Evolutionary conservation across 2,797 vertebrate species (phyloP).

Genomic region (Iguana delicatissima): DNA sequence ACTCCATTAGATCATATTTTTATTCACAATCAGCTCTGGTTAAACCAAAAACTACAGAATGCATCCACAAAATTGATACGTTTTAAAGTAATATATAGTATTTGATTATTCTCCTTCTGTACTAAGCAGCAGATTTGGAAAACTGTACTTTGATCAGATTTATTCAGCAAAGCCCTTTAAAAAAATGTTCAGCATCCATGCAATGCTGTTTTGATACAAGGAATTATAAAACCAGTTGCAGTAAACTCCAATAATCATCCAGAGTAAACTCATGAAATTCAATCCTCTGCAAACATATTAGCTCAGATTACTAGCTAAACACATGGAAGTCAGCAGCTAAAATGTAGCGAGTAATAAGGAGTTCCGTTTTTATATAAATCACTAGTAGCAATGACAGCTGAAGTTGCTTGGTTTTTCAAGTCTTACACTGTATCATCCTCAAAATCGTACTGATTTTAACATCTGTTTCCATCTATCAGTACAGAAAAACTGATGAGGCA

Average conservation of each 20-base stretch:
- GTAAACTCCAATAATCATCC: neutral
- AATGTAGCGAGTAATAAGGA: constrained; percentile 52
- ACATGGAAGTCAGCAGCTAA: constrained; percentile 55
- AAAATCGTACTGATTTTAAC: neutral
- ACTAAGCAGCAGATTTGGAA: neutral
- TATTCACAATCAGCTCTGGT: no score
- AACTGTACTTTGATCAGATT: neutral
- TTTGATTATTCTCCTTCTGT: neutral
- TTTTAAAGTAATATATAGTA: neutral
- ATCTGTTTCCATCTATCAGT: neutral
- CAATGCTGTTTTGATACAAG: neutral
- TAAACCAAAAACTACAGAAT: no score
- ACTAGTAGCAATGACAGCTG: constrained; percentile 41
- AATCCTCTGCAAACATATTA: constrained; percentile 55
- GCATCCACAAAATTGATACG: no score
- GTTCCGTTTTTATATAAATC: constrained; percentile 53
- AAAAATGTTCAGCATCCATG: neutral
- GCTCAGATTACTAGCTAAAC: constrained; percentile 69
- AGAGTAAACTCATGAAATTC: neutral
- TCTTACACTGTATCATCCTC: neutral
- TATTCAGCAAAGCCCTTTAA: neutral
- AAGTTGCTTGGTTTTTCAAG: neutral
- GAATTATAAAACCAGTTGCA: constrained; percentile 20
- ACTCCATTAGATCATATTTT: no score
- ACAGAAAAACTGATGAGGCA: neutral